These are phyloP conservation scores for Cygnus buccinator DNA, from an alignment of 2,113 vertebrate species.

Conservation along the genomic window DNA sequence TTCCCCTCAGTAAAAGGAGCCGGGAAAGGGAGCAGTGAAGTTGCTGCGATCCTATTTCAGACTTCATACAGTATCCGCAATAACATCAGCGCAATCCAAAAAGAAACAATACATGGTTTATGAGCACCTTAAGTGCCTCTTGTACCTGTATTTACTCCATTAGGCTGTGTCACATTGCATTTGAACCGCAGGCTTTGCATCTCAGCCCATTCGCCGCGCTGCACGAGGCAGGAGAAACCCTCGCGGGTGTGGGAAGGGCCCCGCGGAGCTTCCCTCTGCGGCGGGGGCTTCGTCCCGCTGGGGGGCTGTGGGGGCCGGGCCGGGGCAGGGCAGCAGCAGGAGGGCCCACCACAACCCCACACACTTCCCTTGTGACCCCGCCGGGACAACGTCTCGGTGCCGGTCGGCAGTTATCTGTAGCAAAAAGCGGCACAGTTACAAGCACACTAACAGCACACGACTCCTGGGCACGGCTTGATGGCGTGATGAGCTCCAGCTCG, in stretches of 20 bases:
- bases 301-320: too few species aligned
- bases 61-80: background rate
- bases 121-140: constrained; percentile 54
- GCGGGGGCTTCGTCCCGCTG: too few species aligned
- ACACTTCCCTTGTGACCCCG: background rate
- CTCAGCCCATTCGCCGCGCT: background rate
- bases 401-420: background rate
- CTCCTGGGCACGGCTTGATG: background rate
- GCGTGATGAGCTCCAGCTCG: fast-evolving
- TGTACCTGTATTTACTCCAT: constrained; percentile 57
- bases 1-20: constrained; percentile 13
- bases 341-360: too few species aligned
- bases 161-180: constrained; percentile 60
- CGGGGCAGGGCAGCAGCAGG: too few species aligned
- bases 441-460: background rate
- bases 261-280: background rate
- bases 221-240: background rate
- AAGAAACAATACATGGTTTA: constrained; percentile 50
- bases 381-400: fast-evolving
- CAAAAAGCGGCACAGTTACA: background rate
- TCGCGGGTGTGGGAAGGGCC: background rate
- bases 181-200: background rate
- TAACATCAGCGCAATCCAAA: constrained; percentile 22
- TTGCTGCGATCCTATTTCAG: background rate
- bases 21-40: background rate